Conservation (phyloP, 2,888 invertebrate genomes). For the Eilema griseolum region DNA sequence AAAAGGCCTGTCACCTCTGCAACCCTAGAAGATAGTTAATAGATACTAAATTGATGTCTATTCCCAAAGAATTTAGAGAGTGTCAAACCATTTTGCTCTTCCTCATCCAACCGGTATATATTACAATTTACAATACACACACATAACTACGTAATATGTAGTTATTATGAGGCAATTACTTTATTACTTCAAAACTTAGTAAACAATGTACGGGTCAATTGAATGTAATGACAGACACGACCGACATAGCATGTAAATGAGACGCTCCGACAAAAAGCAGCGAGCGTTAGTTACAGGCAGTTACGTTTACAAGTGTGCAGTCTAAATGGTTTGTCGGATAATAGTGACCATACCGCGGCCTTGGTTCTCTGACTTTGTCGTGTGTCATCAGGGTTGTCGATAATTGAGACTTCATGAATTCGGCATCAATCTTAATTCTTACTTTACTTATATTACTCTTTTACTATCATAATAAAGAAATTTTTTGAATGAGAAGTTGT, state of each 20-base stretch:
- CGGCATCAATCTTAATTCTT: not conserved
- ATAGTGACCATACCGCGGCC: constrained; percentile 17
- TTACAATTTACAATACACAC: not conserved
- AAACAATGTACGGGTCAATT: constrained; percentile 18
- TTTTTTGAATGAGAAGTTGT: too few relatives aligned
- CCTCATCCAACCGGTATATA: not conserved
- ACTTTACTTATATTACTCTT: not conserved
- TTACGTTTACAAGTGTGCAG: constrained; percentile 20
- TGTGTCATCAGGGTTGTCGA: constrained; percentile 11
- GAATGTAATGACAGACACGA: constrained; percentile 31
- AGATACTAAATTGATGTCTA: too few relatives aligned
- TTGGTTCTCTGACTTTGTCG: constrained; percentile 8
- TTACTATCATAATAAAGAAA: not conserved
- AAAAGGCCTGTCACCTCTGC: too few relatives aligned
- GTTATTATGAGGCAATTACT: constrained; percentile 7
- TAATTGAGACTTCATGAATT: not conserved
- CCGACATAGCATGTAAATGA: constrained; percentile 39
- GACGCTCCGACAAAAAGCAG: constrained; percentile 30
- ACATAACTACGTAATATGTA: not conserved
- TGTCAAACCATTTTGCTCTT: too few relatives aligned
- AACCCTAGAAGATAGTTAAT: too few relatives aligned
- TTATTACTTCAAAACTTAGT: constrained; percentile 2
- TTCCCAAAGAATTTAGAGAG: too few relatives aligned
- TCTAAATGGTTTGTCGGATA: constrained; percentile 23
- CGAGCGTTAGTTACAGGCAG: constrained; percentile 27